A percentile compares a stretch with the other conserved stretches of the same genome.
These are phyloP conservation scores for Oasisia sp. DNA, from an alignment of 2,888 invertebrate genomes.

Conservation along the genomic window DNA sequence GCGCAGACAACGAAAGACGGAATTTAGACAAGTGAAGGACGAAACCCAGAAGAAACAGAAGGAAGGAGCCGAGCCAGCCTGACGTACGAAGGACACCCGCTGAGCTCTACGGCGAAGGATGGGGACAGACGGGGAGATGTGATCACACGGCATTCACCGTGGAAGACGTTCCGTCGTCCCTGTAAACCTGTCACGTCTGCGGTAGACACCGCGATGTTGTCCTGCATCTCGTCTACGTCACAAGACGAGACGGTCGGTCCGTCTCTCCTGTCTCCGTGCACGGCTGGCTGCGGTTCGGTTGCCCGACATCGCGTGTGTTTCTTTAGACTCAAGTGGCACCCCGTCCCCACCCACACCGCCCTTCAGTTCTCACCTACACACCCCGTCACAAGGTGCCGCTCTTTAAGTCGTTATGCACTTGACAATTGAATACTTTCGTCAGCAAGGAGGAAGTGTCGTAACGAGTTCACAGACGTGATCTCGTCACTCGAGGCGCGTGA, in stretches of 20 bases:
- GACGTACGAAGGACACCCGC: too few species aligned
- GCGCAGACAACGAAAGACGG: too few species aligned
- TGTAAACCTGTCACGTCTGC: background rate
- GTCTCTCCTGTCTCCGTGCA: background rate
- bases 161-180: background rate
- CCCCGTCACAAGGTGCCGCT: background rate
- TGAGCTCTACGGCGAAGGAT: too few species aligned
- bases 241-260: background rate
- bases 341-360: too few species aligned
- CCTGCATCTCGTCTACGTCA: background rate
- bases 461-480: background rate
- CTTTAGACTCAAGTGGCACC: background rate
- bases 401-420: background rate
- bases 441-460: background rate
- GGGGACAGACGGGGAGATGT: too few species aligned
- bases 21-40: too few species aligned
- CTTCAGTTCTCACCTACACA: too few species aligned
- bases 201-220: background rate
- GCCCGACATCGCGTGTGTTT: background rate
- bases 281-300: background rate
- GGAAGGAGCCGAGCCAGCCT: too few species aligned
- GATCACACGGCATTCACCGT: too few species aligned
- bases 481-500: background rate
- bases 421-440: background rate
- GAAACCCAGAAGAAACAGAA: too few species aligned